phyloP scores from a whole-genome alignment of 1,140 invertebrate genomes.

The Vanessa atalanta region DNA sequence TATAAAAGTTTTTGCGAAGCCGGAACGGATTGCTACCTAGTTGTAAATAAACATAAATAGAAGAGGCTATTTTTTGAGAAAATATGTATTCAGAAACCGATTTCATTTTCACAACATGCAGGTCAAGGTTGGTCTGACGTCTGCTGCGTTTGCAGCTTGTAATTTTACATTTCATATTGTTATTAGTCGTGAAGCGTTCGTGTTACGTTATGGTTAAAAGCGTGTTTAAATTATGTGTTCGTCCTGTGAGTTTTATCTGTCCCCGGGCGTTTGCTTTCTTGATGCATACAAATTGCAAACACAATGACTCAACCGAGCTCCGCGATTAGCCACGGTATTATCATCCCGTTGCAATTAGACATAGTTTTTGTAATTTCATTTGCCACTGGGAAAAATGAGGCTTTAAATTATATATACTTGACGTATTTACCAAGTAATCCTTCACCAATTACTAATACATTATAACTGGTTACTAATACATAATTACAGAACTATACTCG shows the following conservation, averaged over 20 bases:
- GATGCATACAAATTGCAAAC: conserved; percentile 24
- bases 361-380: conserved; percentile 17
- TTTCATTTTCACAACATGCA: conserved; percentile 58
- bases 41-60: too few species aligned
- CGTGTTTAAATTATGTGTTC: conserved; percentile 41
- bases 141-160: conserved; percentile 15
- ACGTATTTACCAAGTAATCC: neutral
- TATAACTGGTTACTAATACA: neutral
- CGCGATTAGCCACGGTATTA: conserved; percentile 16
- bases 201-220: conserved; percentile 44
- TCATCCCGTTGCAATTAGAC: conserved; percentile 21
- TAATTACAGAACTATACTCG: neutral
- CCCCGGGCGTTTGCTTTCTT: conserved; percentile 24
- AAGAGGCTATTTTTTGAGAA: neutral
- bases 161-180: conserved; percentile 18
- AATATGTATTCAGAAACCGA: conserved; percentile 53
- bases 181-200: conserved; percentile 33
- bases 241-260: conserved; percentile 41
- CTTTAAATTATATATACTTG: neutral
- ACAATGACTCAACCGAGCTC: conserved; percentile 27
- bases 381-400: neutral
- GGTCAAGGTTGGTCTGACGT: conserved; percentile 63
- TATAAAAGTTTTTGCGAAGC: too few species aligned
- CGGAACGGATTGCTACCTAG: too few species aligned
- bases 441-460: neutral